Evolutionary conservation across 2,888 invertebrate genomes (phyloP).

Genomic region (Cryptosula pallasiana): DNA sequence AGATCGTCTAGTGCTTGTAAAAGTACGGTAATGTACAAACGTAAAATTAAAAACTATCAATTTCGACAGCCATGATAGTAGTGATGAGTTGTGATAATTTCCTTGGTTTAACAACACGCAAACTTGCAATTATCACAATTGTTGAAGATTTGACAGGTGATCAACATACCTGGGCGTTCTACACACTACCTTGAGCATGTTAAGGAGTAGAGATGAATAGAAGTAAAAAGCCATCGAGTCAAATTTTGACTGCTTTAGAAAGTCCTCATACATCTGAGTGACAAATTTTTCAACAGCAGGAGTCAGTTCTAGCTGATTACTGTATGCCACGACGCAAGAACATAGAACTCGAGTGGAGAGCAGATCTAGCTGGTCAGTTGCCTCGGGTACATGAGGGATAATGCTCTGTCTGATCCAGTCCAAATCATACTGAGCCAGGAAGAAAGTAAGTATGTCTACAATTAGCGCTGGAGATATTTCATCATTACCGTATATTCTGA

Average conservation of each 20-base stretch:
- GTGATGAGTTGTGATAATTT: no score
- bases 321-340: neutral
- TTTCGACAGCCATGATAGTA: no score
- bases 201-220: neutral
- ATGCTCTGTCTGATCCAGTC: neutral
- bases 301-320: neutral
- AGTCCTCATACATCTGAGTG: neutral
- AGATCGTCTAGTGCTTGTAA: no score
- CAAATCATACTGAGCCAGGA: constrained; percentile 1
- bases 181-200: neutral
- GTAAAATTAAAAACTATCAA: no score
- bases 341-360: neutral
- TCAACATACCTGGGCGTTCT: neutral
- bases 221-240: neutral
- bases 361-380: neutral
- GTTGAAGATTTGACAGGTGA: no score
- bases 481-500: neutral
- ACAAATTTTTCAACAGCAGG: neutral
- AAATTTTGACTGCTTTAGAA: neutral
- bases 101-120: no score
- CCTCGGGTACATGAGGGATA: neutral
- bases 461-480: neutral
- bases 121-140: no score
- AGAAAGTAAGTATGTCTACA: neutral
- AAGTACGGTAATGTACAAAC: no score